Evolutionary conservation across 2,797 vertebrate genomes (phyloP).

Genomic region (Naso thynnoides): DNA sequence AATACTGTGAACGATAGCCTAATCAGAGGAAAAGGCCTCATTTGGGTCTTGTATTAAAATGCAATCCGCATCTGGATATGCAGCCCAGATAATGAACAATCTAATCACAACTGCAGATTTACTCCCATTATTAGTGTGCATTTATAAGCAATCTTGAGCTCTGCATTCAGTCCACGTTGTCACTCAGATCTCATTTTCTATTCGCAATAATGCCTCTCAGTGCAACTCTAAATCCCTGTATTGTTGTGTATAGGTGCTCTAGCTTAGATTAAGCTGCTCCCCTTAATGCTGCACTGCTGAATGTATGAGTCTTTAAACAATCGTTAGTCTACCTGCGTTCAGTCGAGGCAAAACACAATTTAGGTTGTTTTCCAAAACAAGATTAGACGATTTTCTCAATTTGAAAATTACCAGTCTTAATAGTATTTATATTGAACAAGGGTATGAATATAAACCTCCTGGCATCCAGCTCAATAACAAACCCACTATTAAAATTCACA

Average conservation of each 20-base stretch:
- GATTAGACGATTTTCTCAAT: slow-evolving; percentile 44
- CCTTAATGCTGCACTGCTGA: slow-evolving; percentile 32
- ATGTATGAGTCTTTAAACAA: slow-evolving; percentile 35
- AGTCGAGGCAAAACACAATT: slow-evolving; percentile 44
- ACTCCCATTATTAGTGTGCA: slow-evolving; percentile 49
- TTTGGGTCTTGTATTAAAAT: slow-evolving; percentile 62
- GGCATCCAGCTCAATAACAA: slow-evolving; percentile 32
- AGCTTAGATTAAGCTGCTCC: slow-evolving; percentile 48
- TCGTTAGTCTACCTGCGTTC: slow-evolving; percentile 25
- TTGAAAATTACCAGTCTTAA: slow-evolving; percentile 51
- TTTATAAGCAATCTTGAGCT: slow-evolving; percentile 33
- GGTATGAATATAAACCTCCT: slow-evolving; percentile 36
- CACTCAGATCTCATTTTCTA: slow-evolving; percentile 53
- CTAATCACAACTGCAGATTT: slow-evolving; percentile 64
- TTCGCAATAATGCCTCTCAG: slow-evolving; percentile 48
- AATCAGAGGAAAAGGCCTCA: slow-evolving; percentile 49
- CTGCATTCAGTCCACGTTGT: slow-evolving; percentile 56
- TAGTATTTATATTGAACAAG: slow-evolving; percentile 53
- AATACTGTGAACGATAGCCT: slow-evolving; percentile 42
- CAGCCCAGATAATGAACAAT: slow-evolving; percentile 60
- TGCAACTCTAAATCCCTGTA: slow-evolving; percentile 50
- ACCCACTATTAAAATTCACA: slow-evolving; percentile 26
- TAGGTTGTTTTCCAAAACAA: slow-evolving; percentile 49
- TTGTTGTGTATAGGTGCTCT: slow-evolving; percentile 47
- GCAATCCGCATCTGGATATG: slow-evolving; percentile 46